Conservation (phyloP, 2,888 invertebrate species). For the Entomobrya proxima region DNA sequence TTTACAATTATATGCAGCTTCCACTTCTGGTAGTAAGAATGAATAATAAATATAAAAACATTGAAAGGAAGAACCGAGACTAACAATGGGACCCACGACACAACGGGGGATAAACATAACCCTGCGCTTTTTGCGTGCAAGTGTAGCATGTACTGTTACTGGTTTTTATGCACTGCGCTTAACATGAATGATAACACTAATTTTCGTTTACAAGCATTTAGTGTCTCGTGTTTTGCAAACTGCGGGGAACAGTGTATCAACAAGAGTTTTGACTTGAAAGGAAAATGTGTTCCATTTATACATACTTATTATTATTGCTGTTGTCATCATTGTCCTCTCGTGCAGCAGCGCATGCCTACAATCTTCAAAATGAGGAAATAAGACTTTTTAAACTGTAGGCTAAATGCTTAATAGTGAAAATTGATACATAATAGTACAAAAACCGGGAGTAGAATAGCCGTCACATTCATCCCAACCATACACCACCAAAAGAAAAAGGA, state of each 20-base stretch:
- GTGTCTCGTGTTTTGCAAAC: background rate
- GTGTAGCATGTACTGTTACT: background rate
- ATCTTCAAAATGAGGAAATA: background rate
- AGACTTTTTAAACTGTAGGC: background rate
- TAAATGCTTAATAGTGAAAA: slow-evolving; percentile 23
- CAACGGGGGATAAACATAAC: slow-evolving; percentile 8
- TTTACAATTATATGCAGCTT: background rate
- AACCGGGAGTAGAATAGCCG: background rate
- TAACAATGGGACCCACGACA: slow-evolving; percentile 27
- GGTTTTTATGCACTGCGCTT: background rate
- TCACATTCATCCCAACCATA: slow-evolving; percentile 6
- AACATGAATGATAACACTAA: background rate
- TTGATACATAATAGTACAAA: slow-evolving; percentile 31
- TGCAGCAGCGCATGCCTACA: background rate
- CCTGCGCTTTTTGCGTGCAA: background rate
- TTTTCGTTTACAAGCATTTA: background rate
- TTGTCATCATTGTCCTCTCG: background rate
- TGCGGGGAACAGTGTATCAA: background rate
- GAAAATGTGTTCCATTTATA: slow-evolving; percentile 53
- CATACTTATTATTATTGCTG: too few relatives aligned
- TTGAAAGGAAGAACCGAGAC: slow-evolving; percentile 1
- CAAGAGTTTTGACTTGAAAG: background rate
- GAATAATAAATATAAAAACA: background rate
- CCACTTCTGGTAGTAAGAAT: background rate
- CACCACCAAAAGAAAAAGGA: slow-evolving; percentile 33